Conservation (phyloP, 2,113 vertebrate genomes). For the Neotragus moschatus region DNA sequence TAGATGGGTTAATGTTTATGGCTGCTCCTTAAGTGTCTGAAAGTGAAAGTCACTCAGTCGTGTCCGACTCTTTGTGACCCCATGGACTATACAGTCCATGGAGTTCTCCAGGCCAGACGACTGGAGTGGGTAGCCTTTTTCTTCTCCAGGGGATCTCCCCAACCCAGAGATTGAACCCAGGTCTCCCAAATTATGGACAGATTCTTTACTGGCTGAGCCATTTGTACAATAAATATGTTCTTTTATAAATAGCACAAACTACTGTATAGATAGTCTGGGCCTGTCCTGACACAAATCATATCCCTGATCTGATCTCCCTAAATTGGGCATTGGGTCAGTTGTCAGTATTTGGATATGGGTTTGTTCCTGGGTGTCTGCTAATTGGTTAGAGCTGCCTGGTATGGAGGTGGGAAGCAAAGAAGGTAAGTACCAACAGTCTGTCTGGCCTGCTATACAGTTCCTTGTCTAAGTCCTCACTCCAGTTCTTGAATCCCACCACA, state of each 20-base stretch:
- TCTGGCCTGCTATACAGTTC: not conserved
- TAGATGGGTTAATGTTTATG: not conserved
- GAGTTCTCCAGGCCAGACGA: not conserved
- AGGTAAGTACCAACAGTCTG: conserved; percentile 16
- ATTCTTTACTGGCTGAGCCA: not conserved
- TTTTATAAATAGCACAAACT: not conserved
- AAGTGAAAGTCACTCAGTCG: not conserved
- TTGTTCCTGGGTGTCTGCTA: conserved; percentile 58
- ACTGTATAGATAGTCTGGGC: not conserved
- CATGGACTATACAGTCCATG: not conserved
- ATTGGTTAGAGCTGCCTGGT: conserved; percentile 59
- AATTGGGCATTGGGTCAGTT: conserved; percentile 49
- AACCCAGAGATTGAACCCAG: not conserved
- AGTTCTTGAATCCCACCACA: not conserved
- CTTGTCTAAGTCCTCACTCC: not conserved
- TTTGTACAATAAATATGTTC: not conserved
- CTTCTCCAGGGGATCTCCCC: not conserved
- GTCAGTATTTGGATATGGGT: conserved; percentile 53
- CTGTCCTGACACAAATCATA: not conserved
- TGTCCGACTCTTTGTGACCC: not conserved
- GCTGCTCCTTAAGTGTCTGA: not conserved
- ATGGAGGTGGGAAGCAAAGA: conserved; percentile 55
- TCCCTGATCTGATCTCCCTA: conserved; percentile 54
- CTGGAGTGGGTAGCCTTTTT: not conserved
- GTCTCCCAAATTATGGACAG: not conserved